These are phyloP conservation scores for Stenichneumon culpator DNA, from an alignment of 2,888 invertebrate species.

Conservation along the genomic window DNA sequence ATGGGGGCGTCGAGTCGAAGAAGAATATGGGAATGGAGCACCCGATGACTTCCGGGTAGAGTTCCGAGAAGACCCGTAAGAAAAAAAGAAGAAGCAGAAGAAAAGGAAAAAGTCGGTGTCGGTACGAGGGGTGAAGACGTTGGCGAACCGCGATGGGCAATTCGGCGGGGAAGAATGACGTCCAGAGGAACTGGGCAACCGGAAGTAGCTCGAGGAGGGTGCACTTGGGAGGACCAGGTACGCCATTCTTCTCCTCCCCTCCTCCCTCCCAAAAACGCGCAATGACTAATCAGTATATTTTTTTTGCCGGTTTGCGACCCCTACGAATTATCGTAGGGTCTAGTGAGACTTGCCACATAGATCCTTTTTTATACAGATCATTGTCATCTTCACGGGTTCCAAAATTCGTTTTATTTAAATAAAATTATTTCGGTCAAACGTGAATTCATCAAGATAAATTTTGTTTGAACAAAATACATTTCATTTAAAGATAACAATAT, in stretches of 20 bases:
- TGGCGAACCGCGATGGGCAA: conserved; percentile 87
- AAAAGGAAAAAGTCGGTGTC: conserved; percentile 12
- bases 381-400: not conserved
- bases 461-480: not conserved
- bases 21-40: conserved; percentile 48
- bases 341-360: conserved; percentile 7
- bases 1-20: conserved; percentile 48
- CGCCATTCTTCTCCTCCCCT: conserved; percentile 71
- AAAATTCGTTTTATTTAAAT: not conserved
- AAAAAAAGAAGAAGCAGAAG: conserved; percentile 17
- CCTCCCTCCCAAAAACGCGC: not conserved
- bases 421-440: not conserved
- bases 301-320: conserved; percentile 16
- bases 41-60: conserved; percentile 63
- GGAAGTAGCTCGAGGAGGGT: conserved; percentile 88
- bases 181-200: conserved; percentile 86
- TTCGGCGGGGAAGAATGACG: conserved; percentile 88
- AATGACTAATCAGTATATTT: not conserved
- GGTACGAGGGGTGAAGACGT: conserved; percentile 18
- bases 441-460: not conserved
- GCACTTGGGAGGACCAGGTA: conserved; percentile 95
- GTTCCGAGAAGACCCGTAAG: conserved; percentile 20
- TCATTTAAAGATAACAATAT: not conserved
- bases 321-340: not conserved
- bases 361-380: not conserved